Evolutionary conservation across 2,797 vertebrate genomes (phyloP).

Genomic region (Ataeniobius toweri): DNA sequence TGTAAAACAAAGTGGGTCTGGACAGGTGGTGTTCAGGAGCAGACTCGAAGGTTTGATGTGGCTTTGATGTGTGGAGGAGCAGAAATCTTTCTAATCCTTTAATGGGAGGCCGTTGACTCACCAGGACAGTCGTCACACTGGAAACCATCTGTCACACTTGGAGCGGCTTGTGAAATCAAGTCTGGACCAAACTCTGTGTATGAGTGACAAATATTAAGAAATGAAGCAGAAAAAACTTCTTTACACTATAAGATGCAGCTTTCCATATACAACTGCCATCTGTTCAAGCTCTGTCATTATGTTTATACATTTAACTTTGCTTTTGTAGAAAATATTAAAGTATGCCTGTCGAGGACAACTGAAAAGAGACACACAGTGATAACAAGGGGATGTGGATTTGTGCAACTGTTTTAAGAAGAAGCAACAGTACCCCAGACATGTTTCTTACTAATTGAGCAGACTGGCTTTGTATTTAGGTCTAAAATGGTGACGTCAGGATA

Average conservation of each 20-base stretch:
- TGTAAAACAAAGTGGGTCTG: constrained; percentile 17
- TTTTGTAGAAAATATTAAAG: not conserved
- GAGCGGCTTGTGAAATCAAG: constrained; percentile 15
- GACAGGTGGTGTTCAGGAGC: constrained; percentile 13
- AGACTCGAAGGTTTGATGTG: constrained; percentile 17
- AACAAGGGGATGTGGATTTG: not conserved
- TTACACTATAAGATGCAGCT: not conserved
- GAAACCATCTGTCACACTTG: constrained; percentile 46
- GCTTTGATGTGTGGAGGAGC: constrained; percentile 48
- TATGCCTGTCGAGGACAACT: not conserved
- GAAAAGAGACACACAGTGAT: too few relatives aligned
- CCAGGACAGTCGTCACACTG: constrained; percentile 19
- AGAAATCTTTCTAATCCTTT: constrained; percentile 54
- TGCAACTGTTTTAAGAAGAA: not conserved
- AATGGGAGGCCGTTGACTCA: constrained; percentile 53
- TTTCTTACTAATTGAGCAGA: not conserved
- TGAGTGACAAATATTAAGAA: constrained; percentile 3
- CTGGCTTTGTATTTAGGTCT: not conserved
- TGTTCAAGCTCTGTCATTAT: not conserved
- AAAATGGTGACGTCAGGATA: not conserved
- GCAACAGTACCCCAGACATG: not conserved
- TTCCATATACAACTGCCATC: constrained; percentile 5
- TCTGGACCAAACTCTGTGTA: not conserved
- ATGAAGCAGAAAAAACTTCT: not conserved
- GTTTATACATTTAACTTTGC: constrained; percentile 6